Evolutionary conservation across 2,888 invertebrate genomes (phyloP), one percentile per base, ranked within the genome.

Genomic region (Mamestra brassicae): DNA sequence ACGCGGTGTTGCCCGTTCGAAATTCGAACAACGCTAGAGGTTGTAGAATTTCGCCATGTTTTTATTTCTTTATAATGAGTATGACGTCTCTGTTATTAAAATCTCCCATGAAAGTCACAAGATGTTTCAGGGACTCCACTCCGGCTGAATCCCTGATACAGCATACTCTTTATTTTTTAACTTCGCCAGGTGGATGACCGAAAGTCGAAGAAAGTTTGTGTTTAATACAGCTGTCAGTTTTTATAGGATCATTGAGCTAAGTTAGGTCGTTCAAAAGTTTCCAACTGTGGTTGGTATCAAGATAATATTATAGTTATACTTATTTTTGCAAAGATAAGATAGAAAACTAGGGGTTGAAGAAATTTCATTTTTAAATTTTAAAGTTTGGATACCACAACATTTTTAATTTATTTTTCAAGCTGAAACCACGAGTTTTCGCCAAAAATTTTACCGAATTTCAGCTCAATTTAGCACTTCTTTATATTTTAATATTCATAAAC

Each of bases 401-500:
- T 17, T 52, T 2, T 5, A 13, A 60, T 76, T 11, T 58, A 60
- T 61, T 50, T 61, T 61, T 0, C 5, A 45, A 6, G 42, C 6
- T 42, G n/a, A 55, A 36, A 66, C 3, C 3, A 42, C 17, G 4
- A 3, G 0, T 54, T 60, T 73, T 36, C 42, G 4, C 5, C 4
- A 4, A 45, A 38, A 63, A 26, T 0, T 52, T 47, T 8, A 1
- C 4, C 2, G 42, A 55, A 6, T 70, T 76, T 52, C 34, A 50
- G 6, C 36, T 47, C 50, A 67, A 60, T 71, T 65, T 63, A 26
- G 13, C 38, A 15, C 38, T 47, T 57, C 55, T 13, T 13, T 78
- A 65, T 10, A 57, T 80, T 67, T 67, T 11, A 60, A 71, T 81
- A 77, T 77, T 81, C 62, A 69, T 66, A 82, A 68, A 71, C 52